Base-by-base conservation (phyloP, 2,888 invertebrate genomes). In the Tenthredo scrophulariae region DNA sequence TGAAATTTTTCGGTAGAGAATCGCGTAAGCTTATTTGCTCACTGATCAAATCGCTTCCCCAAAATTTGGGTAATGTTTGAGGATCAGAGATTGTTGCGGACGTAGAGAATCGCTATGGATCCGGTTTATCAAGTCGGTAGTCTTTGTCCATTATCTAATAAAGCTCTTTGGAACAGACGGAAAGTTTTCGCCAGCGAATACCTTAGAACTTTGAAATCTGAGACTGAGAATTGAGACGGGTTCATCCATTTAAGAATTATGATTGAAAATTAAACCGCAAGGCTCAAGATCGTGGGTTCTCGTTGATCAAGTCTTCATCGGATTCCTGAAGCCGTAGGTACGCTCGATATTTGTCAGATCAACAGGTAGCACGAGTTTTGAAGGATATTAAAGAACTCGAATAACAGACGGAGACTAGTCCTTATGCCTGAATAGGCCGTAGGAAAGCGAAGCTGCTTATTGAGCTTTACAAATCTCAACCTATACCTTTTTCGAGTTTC, bases 81-180 rank as follows among this genome's bases (percentile, higher is more conserved):
- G n/a, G 54, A 54, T 7, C 18, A n/a, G 54, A 54, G 54, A 54
- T 54, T n/a, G n/a, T n/a, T 54, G 10, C n/a, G 1, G 6, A n/a
- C 6, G 18, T 5, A 50, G 50, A 50, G 46, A 46, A 46, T 3
- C 33, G 33, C 33, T 4, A 33, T 33, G 33, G 33, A 33, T 50
- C 50, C 18, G 50, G 18, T n/a, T 50, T 10, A n/a, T 50, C n/a
- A 18, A n/a, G 6, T n/a, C 18, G 6, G 6, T n/a, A 50, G 54
- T n/a, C 54, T 54, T 54, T n/a, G n/a, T n/a, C n/a, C 54, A 54
- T 54, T 54, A 54, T 54, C n/a, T n/a, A n/a, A 54, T 54, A n/a
- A 54, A 54, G 54, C 54, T n/a, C 54, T 54, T 54, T 2, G 54
- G 7, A 54, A 54, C 7, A n/a, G 1, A n/a, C 54, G 54, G 7